Evolutionary conservation across 2,888 invertebrate genomes (phyloP).

Genomic region (Hymenopus coronatus): DNA sequence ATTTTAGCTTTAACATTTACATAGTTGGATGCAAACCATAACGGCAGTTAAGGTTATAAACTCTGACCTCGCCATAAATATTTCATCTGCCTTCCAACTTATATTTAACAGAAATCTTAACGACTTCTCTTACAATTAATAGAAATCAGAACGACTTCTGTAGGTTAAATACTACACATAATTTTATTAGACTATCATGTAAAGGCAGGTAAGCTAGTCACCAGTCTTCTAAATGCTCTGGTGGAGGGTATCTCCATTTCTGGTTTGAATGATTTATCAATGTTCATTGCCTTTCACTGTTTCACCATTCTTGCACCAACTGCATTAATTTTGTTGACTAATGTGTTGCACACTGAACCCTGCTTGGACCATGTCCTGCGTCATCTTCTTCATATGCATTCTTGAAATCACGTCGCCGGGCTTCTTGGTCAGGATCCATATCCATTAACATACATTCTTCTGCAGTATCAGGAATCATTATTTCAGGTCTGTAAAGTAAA

Average conservation of each 20-base stretch:
- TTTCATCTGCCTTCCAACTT: not conserved
- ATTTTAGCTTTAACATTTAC: not conserved
- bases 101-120: not conserved
- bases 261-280: not conserved
- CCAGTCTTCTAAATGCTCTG: not conserved
- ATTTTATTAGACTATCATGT: not conserved
- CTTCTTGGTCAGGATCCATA: conserved; percentile 73
- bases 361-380: conserved; percentile 64
- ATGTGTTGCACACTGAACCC: conserved; percentile 77
- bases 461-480: conserved; percentile 70
- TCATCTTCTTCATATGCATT: conserved; percentile 80
- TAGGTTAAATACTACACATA: not conserved
- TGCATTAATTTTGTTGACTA: conserved; percentile 39
- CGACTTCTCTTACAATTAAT: too few species aligned
- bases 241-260: not conserved
- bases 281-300: not conserved
- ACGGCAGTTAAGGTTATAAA: not conserved
- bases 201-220: not conserved
- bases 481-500: conserved; percentile 47
- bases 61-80: not conserved
- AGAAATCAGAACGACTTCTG: too few species aligned
- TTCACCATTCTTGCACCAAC: not conserved
- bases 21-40: not conserved
- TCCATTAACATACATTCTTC: conserved; percentile 73
- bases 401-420: conserved; percentile 62